Evolutionary conservation across 2,888 invertebrate genomes (phyloP), one percentile per base, ranked within the genome.

Genomic region (Plusia festucae): DNA sequence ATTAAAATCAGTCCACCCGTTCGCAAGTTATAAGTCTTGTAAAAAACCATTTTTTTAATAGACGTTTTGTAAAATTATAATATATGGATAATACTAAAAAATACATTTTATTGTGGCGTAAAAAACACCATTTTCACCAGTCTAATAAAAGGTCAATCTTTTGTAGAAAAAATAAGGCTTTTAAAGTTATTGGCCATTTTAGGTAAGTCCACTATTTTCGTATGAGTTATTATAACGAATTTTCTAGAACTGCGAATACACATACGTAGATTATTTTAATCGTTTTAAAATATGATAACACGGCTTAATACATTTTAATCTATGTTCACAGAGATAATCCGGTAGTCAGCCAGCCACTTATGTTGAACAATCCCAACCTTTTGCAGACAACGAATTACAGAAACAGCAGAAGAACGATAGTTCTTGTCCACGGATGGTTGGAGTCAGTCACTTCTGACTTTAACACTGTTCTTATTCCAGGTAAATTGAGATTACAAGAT

Each of bases 371-470:
- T 32, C 78, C 79, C 0, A 78, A 61, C 0, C 63, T 87, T 4
- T 70, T 91, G 0, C 68, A 78, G 9, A 54, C 71, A 2, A 86
- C 86, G 2, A 88, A 90, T 65, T 91, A 82, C 67, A 73, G 82
- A 18, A 81, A 66, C 40, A 65, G 64, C n/a, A 85, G 82, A 59
- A 85, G 89, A 15, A 91, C 91, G 0, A 76, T 91, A 13, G 68
- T 92, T 0, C 82, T 92, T 0, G 78, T 91, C 8, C 92, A 92
- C 46, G 91, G 89, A 2, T 88, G 89, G 88, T 75, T 72, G 65
- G 88, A 88, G 34, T 84, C 83, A 0, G 86, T 78, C 18, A 71
- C 68, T 16, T 84, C 91, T 0, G 80, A 88, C 44, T 83, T 88
- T 30, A 85, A 85, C 44, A 71, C 76, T 53, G 90, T 88, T 0